Base-by-base conservation (phyloP, 2,888 invertebrate species). In the Smittia aterrima region DNA sequence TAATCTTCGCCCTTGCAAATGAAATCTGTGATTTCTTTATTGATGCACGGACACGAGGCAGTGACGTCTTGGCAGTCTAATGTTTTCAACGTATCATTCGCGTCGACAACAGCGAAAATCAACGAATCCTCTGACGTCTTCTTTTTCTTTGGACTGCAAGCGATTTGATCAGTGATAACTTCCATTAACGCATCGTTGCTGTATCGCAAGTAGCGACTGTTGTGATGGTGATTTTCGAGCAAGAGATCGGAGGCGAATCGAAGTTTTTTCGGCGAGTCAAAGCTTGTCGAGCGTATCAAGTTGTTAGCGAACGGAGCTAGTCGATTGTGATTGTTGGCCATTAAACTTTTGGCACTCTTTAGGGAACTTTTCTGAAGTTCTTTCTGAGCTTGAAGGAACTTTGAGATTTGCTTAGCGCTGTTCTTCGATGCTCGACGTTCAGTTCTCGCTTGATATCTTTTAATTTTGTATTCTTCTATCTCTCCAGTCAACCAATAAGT, bases 401-500 rank as follows among this genome's bases (percentile, higher is more conserved):
- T 74, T 25, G 64, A 66, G 25, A 74, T 74, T 66, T 74, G 66
- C 40, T 66, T 74, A 20, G 74, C 74, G 41, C 74, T 74, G 32
- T 74, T 74, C 62, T 74, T 74, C 13, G 83, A 81, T 13, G 83
- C 82, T 75, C 86, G 79, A 67, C 87, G 79, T 77, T 84, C 80
- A 77, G 85, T 82, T 40, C 87, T 83, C 77, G 85, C 85, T 74
- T 84, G 83, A 75, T 85, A 85, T 62, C 91, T 84, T 75, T 84
- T 81, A 67, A 85, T 84, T 25, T 88, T 85, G 58, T 87, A 86
- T 4, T 83, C 82, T 0, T 87, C 84, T 75, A 92, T 90, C 80
- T 94, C 93, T 0, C 92, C 93, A 3, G 89, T 82, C 47, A 95
- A 82, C 93, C 93, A 95, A 81, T 90, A 94, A 1, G 95, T 95